Conservation (phyloP, 2,797 vertebrate species). For the Remorina albescens region DNA sequence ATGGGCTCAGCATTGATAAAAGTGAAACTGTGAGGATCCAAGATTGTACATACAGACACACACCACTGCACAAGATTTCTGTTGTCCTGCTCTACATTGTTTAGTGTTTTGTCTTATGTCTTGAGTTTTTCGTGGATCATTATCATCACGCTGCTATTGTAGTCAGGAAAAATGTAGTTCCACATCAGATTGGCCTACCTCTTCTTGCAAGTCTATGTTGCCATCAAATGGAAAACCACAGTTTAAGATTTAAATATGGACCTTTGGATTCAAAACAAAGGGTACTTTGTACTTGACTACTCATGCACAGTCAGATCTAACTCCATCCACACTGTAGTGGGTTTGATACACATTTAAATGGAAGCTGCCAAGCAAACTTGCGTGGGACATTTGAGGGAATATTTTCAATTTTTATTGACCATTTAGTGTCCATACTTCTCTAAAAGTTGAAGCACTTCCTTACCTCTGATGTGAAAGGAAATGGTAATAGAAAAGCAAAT, state of each 20-base stretch:
- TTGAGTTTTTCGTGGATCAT: background rate
- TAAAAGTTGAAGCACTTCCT: too few relatives aligned
- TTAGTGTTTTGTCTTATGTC: background rate
- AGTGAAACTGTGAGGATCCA: background rate
- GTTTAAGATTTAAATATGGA: too few relatives aligned
- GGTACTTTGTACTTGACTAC: background rate
- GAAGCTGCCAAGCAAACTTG: background rate
- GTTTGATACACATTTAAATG: background rate
- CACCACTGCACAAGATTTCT: background rate
- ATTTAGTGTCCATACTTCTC: background rate
- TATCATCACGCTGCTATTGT: background rate
- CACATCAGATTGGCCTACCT: background rate
- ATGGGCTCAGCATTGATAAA: background rate
- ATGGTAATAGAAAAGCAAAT: background rate
- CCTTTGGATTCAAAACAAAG: background rate
- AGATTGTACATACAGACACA: background rate
- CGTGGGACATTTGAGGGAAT: background rate
- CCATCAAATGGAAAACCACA: background rate
- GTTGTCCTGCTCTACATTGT: background rate
- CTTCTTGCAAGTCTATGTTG: background rate
- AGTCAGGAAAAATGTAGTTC: background rate
- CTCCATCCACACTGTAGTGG: background rate
- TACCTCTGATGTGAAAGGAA: background rate
- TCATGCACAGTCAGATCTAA: background rate
- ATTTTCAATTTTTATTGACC: background rate